Conservation (phyloP, 1,140 invertebrate genomes). For the Araneus ventricosus region DNA sequence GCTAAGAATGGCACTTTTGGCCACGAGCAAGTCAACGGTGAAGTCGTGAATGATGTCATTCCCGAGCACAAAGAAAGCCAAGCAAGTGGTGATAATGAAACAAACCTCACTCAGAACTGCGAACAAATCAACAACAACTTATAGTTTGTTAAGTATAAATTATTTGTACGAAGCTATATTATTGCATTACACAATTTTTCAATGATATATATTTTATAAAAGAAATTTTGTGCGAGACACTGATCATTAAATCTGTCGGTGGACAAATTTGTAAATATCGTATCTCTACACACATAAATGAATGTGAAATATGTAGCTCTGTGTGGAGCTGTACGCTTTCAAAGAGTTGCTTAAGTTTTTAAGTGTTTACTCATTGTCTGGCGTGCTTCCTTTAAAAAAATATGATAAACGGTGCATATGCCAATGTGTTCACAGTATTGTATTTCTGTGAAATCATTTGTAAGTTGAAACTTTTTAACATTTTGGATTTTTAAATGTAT, state of each 20-base stretch:
- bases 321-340: conserved; percentile 52
- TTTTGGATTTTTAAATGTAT: conserved; percentile 74
- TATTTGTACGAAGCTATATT: conserved; percentile 61
- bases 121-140: conserved; percentile 28
- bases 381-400: conserved; percentile 46
- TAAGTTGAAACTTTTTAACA: conserved; percentile 67
- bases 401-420: conserved; percentile 39
- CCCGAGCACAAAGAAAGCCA: neutral
- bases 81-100: neutral
- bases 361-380: conserved; percentile 41
- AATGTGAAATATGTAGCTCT: conserved; percentile 59
- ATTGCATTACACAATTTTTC: conserved; percentile 47
- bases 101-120: neutral
- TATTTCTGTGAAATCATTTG: conserved; percentile 59
- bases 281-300: conserved; percentile 18
- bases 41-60: neutral
- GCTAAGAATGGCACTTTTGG: conserved; percentile 29
- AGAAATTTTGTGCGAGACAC: conserved; percentile 46
- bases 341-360: conserved; percentile 46
- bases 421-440: conserved; percentile 60
- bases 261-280: conserved; percentile 11
- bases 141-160: conserved; percentile 48
- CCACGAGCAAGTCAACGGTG: conserved; percentile 14
- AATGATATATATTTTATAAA: conserved; percentile 71
- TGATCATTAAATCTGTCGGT: conserved; percentile 35